Evolutionary conservation across 2,113 vertebrate species (phyloP).

Genomic region (Tragelaphus buxtoni): DNA sequence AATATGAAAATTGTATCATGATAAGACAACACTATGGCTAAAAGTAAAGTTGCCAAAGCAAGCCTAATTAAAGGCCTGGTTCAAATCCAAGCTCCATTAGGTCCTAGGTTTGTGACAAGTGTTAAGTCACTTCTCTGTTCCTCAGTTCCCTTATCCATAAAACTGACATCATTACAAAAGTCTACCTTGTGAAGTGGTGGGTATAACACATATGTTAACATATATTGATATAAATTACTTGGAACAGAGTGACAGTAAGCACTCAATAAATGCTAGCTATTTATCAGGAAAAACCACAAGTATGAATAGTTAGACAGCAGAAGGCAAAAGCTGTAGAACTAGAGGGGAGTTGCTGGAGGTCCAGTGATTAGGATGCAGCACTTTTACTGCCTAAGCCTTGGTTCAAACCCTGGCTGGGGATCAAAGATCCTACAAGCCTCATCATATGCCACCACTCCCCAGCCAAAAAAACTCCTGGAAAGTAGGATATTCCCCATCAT

Average conservation of each 20-base stretch:
- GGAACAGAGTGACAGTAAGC: background rate
- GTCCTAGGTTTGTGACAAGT: background rate
- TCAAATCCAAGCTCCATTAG: background rate
- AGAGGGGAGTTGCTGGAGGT: background rate
- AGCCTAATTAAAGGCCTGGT: background rate
- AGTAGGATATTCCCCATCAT: background rate
- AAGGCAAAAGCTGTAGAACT: background rate
- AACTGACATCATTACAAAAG: background rate
- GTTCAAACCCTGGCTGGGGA: background rate
- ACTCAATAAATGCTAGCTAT: background rate
- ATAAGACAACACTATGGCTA: background rate
- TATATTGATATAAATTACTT: background rate
- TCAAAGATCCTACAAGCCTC: background rate
- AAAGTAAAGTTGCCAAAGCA: background rate
- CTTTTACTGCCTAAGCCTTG: background rate
- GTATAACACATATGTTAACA: background rate
- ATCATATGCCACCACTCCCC: background rate
- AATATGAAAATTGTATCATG: background rate
- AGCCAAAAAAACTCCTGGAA: background rate
- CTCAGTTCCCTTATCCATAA: background rate
- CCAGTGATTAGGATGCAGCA: background rate
- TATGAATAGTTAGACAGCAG: background rate
- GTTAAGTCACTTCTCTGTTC: background rate
- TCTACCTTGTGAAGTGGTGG: background rate
- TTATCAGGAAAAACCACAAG: background rate